Base-by-base conservation (phyloP, 2,113 vertebrate species). In the Glareola pratincola region DNA sequence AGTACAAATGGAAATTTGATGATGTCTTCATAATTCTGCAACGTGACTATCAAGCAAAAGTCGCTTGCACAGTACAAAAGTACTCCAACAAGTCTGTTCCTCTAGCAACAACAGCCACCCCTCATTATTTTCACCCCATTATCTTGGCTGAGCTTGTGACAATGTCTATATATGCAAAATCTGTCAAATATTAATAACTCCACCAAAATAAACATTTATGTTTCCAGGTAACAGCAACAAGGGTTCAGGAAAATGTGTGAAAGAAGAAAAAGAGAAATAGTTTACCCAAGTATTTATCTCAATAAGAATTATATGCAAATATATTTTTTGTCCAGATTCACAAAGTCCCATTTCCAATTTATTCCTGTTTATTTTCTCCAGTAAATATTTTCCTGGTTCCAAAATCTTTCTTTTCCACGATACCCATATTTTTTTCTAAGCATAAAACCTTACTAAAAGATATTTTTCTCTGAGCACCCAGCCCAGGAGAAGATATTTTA, bases 401-500 rank as follows among this genome's bases (percentile, higher is more conserved):
- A 73, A 84, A 95, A 59, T 37, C 4, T 73, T 85, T 51, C 15
- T 3, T 36, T 90, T 62, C 17, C 27, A 14, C 7, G 0, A 34
- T 15, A 36, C 9, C 9, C 0, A 0, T 34, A 30, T 39, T 53
- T 45, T 85, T 77, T 73, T 47, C 12, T 30, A 7, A 48, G 4
- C n/a, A 17, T 69, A 50, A 85, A 72, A 74, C 34, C 17, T 54
- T 22, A 68, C n/a, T 30, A 50, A 74, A 75, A 71, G 1, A 21
- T 12, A 53, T 29, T 92, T 22, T 41, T 88, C 81, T 45, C 47
- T 54, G 48, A 85, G 21, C 72, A 72, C 66, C 34, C 43, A 63
- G 45, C 51, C 16, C 12, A 57, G 64, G 30, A 73, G 72, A 77
- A 96, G 77, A 85, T 78, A 90, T 92, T 97, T 96, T 96, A 68